Evolutionary conservation across 2,797 vertebrate species (phyloP).

Genomic region (Falco biarmicus): DNA sequence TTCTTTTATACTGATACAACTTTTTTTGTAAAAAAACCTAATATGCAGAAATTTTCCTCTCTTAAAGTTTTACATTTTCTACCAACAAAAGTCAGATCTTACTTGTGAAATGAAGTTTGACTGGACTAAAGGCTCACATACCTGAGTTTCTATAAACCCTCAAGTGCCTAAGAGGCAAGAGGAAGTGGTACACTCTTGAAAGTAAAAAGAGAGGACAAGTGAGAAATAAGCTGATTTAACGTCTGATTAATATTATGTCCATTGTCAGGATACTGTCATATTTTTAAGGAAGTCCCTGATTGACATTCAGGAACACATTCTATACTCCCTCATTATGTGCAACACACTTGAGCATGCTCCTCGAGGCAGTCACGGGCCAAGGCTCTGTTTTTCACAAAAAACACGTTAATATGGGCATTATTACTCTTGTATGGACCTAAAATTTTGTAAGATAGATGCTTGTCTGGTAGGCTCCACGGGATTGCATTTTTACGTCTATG

Average conservation of each 20-base stretch:
- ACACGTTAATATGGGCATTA: background rate
- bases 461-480: background rate
- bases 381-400: background rate
- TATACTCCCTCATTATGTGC: background rate
- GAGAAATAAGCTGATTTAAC: background rate
- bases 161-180: background rate
- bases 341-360: background rate
- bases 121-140: background rate
- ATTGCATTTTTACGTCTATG: background rate
- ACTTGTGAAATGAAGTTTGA: background rate
- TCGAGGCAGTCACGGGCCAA: background rate
- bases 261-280: background rate
- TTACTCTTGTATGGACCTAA: background rate
- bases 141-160: background rate
- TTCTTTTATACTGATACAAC: background rate
- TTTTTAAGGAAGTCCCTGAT: background rate
- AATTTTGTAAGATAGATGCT: background rate
- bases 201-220: background rate
- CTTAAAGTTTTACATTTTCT: background rate
- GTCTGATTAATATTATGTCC: background rate
- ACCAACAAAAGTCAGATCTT: background rate
- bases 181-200: background rate
- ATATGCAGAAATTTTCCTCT: background rate
- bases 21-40: background rate
- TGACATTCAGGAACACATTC: background rate